Evolutionary conservation across 2,113 vertebrate species (phyloP), one percentile per base, ranked within the genome.

Genomic region (Gallinago paraguaiae): DNA sequence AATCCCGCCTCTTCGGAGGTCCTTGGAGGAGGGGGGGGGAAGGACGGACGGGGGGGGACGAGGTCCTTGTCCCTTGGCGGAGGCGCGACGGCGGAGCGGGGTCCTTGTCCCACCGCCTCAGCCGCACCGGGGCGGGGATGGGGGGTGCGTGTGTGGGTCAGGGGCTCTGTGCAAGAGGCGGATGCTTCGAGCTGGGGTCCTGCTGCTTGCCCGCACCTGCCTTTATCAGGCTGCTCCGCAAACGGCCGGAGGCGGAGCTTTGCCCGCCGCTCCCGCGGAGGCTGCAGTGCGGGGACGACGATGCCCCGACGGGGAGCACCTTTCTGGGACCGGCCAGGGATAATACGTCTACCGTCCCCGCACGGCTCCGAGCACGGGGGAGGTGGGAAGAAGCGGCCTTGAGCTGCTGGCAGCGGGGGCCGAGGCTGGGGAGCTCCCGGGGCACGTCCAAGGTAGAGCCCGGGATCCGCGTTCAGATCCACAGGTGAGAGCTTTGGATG

Each of bases 201-300:
- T 19, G 70, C 63, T 3, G 83, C 86, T n/a, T 7, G 48, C 35
- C 83, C 63, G 82, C 86, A 88, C 90, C 90, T 86, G 88, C 95
- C 96, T 98, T 97, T 98, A 98, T 98, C 96, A 53, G 60, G 74
- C 68, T 24, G 95, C 3, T 93, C 94, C 95, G 61, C 17, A 46
- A 39, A 10, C 28, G 71, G 68, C 27, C 83, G 79, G 86, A 82
- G 97, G 97, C 95, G 96, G 96, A 88, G 96, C 96, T 82, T 90
- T 39, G 33, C 37, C 57, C 16, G 91, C 79, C 90, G 88, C 61
- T 83, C 79, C 82, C 59, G 45, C 76, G 18, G 37, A 45, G 68
- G 35, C 50, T 70, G 81, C 83, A 5, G 80, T 4, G 92, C 63
- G 54, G 64, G 4, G 54, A 0, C 41, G 43, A 69, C 41, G 85